Evolutionary conservation across 2,113 vertebrate genomes (phyloP).

Genomic region (Pitta sordida): DNA sequence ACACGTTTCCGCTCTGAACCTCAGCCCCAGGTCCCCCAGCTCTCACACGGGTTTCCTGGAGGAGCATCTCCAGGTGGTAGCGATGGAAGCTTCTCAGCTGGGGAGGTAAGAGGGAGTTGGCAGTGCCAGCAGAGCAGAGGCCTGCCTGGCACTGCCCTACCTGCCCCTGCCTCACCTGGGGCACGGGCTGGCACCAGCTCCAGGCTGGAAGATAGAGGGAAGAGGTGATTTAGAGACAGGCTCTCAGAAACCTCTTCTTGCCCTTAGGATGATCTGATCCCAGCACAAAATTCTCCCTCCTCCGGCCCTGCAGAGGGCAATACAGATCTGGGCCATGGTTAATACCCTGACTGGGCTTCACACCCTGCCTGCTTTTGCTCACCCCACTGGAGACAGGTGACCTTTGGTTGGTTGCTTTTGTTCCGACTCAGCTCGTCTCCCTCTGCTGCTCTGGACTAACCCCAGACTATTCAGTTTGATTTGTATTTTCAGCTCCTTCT

Average conservation of each 20-base stretch:
- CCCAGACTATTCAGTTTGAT: neutral
- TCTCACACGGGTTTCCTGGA: neutral
- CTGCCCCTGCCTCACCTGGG: neutral
- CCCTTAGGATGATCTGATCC: neutral
- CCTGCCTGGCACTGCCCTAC: neutral
- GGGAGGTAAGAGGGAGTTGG: neutral
- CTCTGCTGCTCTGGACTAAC: neutral
- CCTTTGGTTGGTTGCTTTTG: neutral
- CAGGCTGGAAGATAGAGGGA: neutral
- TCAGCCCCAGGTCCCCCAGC: neutral
- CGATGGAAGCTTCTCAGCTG: neutral
- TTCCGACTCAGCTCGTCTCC: neutral
- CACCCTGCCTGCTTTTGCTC: neutral
- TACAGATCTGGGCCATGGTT: neutral
- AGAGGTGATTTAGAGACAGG: neutral
- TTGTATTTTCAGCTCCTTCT: neutral
- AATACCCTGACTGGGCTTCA: neutral
- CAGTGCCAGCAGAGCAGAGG: neutral
- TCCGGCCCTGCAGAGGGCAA: neutral
- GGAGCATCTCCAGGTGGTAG: neutral
- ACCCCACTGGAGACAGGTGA: neutral
- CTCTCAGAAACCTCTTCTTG: neutral
- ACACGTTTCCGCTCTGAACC: neutral
- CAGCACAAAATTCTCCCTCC: neutral
- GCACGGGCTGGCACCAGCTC: neutral